Evolutionary conservation across 2,888 invertebrate genomes (phyloP), one percentile per base, ranked within the genome.

Genomic region (Drosophila birchii): DNA sequence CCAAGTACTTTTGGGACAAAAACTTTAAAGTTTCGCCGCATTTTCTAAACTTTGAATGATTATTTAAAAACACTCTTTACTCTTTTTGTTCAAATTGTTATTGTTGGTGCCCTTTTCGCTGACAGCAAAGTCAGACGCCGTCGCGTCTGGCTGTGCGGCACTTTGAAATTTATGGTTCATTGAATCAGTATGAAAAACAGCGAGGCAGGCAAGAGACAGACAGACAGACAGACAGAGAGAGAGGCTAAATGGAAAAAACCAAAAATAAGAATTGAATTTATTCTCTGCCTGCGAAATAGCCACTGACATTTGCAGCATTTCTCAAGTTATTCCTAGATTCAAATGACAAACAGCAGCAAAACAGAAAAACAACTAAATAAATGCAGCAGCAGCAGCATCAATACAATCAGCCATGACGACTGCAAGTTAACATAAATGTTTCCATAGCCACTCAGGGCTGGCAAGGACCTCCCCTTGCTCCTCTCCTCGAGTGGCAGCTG

Each of bases 111-210:
- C 49, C 47, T 57, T 59, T 49, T 67, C 20, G 51, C 36, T 62
- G 66, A 47, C 58, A 45, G 76, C 36, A 36, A 34, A 43, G 45
- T 61, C 76, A 66, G 61, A 59, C 58, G 85, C 82, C 86, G 88
- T 75, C 89, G 70, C 76, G 86, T 86, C 86, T 86, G 79, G 76
- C 61, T 74, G 56, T 59, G 72, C 77, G 86, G 89, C 88, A 88
- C 83, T 89, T 89, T 86, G 68, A 89, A 86, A 86, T 89, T 86
- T 86, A 86, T 86, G 89, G 88, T 88, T 86, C 86, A 86, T 89
- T 89, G 86, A 88, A 89, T 89, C 61, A 86, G 78, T 78, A 89
- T 83, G 83, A 86, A 88, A 89, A 89, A 86, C 84, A 87, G 78
- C 79, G 61, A 71, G 81, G 76, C 79, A 68, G 70, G 54, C 32